These are phyloP conservation scores for Trichogramma dendrolimi DNA, from an alignment of 2,888 invertebrate genomes.

Conservation along the genomic window DNA sequence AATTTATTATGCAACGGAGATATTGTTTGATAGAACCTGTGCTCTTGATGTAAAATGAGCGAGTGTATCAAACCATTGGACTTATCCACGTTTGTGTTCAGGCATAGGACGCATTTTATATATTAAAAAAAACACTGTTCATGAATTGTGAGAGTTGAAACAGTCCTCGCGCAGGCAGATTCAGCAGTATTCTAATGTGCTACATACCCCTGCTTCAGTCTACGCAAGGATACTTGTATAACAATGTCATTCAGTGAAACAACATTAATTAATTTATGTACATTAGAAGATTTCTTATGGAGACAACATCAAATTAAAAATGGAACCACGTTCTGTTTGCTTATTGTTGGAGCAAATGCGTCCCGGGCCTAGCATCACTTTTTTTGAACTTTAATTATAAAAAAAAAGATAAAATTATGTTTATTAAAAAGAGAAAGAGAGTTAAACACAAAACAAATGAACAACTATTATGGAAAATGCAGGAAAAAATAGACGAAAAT, in stretches of 20 bases:
- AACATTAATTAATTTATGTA: slow-evolving; percentile 17
- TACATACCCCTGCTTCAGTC: slow-evolving; percentile 23
- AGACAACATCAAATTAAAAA: slow-evolving; percentile 4
- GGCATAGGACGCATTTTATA: slow-evolving; percentile 35
- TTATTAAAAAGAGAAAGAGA: slow-evolving; percentile 19
- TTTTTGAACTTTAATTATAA: slow-evolving; percentile 31
- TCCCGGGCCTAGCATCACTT: slow-evolving; percentile 30
- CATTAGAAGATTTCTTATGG: background rate
- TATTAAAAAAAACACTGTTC: too few relatives aligned
- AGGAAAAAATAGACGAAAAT: slow-evolving; percentile 48
- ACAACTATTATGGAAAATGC: slow-evolving; percentile 39
- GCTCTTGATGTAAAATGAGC: background rate
- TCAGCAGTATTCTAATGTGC: slow-evolving; percentile 12
- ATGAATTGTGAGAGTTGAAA: slow-evolving; percentile 8
- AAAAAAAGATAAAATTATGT: slow-evolving; percentile 25
- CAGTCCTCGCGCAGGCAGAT: slow-evolving; percentile 26
- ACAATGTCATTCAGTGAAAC: slow-evolving; percentile 9
- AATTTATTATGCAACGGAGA: slow-evolving; percentile 1
- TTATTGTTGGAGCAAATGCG: slow-evolving; percentile 26
- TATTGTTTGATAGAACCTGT: too few relatives aligned
- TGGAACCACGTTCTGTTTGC: slow-evolving; percentile 16
- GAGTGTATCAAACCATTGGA: slow-evolving; percentile 27
- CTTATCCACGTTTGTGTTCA: slow-evolving; percentile 34
- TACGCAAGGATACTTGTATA: slow-evolving; percentile 26
- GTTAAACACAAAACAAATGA: slow-evolving; percentile 32